These are phyloP conservation scores for Mesorhabditis belari DNA, from an alignment of 2,888 invertebrate species.

Conservation along the genomic window DNA sequence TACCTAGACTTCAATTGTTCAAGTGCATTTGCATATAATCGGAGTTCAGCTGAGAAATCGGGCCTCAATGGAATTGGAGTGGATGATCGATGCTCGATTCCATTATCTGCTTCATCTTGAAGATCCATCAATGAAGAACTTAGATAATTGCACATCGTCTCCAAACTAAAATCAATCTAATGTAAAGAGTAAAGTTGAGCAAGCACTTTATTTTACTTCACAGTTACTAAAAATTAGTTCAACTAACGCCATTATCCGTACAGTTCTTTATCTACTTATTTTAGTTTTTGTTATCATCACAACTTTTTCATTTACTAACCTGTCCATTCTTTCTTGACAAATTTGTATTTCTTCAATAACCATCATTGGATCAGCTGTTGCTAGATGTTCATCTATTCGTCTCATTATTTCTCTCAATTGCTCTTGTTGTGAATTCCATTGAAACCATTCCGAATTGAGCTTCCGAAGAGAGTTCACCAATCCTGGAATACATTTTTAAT, in stretches of 20 bases:
- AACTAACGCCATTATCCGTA: too few relatives aligned
- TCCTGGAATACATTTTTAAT: neutral
- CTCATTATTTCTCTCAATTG: slow-evolving; percentile 15
- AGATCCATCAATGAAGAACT: slow-evolving; percentile 20
- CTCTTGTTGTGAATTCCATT: neutral
- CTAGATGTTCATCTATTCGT: slow-evolving; percentile 24
- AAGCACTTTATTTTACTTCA: neutral
- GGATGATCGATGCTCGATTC: too few relatives aligned
- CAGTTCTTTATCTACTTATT: too few relatives aligned
- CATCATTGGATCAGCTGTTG: slow-evolving; percentile 17
- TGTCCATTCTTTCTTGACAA: slow-evolving; percentile 38
- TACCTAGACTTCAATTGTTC: slow-evolving; percentile 20
- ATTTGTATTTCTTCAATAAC: slow-evolving; percentile 30
- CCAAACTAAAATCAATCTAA: slow-evolving; percentile 13
- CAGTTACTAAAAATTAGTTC: too few relatives aligned
- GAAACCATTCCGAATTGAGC: neutral
- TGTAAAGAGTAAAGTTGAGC: neutral
- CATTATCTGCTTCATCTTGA: slow-evolving; percentile 15
- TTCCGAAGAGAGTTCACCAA: neutral
- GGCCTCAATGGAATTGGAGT: slow-evolving; percentile 10
- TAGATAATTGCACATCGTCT: slow-evolving; percentile 39
- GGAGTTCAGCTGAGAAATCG: slow-evolving; percentile 30
- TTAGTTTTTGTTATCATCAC: too few relatives aligned
- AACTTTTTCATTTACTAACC: slow-evolving; percentile 1
- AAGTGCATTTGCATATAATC: slow-evolving; percentile 30